A percentile compares a stretch with the other conserved stretches of the same genome.
Evolutionary conservation across 2,113 vertebrate genomes (phyloP).

Genomic region (Lichenostomus cassidix): DNA sequence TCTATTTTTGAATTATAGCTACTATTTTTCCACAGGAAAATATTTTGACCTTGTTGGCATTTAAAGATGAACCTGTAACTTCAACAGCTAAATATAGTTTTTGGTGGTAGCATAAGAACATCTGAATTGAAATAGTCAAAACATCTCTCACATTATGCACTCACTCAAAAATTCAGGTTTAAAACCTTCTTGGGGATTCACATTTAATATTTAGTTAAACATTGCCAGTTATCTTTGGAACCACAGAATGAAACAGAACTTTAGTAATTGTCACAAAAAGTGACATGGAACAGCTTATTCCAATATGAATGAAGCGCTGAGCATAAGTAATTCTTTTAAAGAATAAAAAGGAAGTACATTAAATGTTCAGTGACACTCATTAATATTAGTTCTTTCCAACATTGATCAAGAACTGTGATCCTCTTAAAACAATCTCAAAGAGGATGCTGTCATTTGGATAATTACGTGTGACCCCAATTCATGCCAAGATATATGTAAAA

Average conservation of each 20-base stretch:
- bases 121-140: background rate
- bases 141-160: background rate
- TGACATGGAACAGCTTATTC: background rate
- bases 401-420: background rate
- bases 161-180: background rate
- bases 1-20: background rate
- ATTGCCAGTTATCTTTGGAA: constrained; percentile 3
- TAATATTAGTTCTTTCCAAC: background rate
- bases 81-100: background rate
- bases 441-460: background rate
- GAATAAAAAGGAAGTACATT: background rate
- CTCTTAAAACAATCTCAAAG: background rate
- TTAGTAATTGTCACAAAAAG: background rate
- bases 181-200: background rate
- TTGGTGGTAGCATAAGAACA: background rate
- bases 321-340: background rate
- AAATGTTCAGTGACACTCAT: background rate
- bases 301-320: background rate
- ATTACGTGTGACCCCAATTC: background rate
- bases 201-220: constrained; percentile 34
- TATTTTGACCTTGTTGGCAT: background rate
- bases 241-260: background rate
- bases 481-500: background rate
- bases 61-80: background rate
- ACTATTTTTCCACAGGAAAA: background rate